phyloP scores from a whole-genome alignment of 2,797 vertebrate genomes.

The Petrocephalus sullivani region DNA sequence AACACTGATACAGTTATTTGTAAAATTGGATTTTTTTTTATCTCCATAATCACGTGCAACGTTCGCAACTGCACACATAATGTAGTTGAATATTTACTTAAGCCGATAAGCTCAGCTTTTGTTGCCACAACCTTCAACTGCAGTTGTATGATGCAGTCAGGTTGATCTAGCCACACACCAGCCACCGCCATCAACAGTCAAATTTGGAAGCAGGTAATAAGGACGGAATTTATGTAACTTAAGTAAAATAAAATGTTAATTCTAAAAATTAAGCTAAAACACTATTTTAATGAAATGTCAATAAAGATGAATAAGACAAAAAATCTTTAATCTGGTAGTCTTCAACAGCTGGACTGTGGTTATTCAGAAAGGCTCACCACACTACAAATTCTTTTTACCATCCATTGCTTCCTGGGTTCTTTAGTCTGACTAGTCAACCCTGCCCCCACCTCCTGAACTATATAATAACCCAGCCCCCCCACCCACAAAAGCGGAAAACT shows the following conservation, averaged over 20 bases:
- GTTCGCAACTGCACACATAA: not conserved
- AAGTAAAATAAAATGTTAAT: not conserved
- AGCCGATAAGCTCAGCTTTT: not conserved
- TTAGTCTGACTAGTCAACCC: not conserved
- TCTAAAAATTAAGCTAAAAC: not conserved
- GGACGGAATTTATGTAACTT: not conserved
- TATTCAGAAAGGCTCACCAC: not conserved
- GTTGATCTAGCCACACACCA: not conserved
- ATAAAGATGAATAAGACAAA: not conserved
- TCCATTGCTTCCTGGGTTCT: not conserved
- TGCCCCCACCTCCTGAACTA: not conserved
- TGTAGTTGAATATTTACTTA: slow-evolving; percentile 7
- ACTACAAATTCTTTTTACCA: not conserved
- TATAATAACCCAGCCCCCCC: not conserved
- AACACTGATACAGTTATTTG: not conserved
- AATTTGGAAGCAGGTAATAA: not conserved
- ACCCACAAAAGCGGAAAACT: not conserved
- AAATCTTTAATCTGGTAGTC: not conserved
- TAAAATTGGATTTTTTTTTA: not conserved
- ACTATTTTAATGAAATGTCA: not conserved
- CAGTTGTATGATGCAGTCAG: not conserved
- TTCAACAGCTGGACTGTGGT: not conserved
- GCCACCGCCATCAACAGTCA: not conserved
- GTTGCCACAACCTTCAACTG: not conserved
- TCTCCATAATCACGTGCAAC: not conserved